A percentile compares a stretch with the other conserved stretches of the same genome.
Conservation (phyloP, 2,113 vertebrate genomes). For the Amblyopsis rosae region DNA sequence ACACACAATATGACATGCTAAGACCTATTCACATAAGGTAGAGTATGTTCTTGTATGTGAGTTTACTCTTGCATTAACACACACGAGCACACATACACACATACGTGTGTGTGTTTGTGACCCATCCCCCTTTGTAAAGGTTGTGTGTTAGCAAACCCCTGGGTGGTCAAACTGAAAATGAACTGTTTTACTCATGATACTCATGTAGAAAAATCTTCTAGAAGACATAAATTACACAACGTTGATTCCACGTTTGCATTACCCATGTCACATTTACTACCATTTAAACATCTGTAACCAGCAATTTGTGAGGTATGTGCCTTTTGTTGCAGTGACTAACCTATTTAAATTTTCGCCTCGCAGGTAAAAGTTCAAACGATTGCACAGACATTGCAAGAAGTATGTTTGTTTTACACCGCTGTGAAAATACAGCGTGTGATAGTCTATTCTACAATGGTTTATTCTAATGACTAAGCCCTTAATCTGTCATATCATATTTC, state of each 20-base stretch:
- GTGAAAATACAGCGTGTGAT: conserved; percentile 45
- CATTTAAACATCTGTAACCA: background rate
- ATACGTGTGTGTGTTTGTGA: background rate
- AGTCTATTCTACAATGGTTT: conserved; percentile 62
- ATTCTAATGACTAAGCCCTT: conserved; percentile 72
- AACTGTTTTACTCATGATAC: conserved; percentile 65
- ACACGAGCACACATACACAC: conserved; percentile 23
- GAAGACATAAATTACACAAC: conserved; percentile 21
- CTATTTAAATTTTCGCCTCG: background rate
- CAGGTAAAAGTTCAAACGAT: background rate
- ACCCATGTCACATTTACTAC: conserved; percentile 21
- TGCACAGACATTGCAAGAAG: conserved; percentile 30
- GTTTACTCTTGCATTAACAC: background rate
- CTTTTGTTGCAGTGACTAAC: background rate
- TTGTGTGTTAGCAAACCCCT: conserved; percentile 76
- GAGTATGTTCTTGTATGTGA: conserved; percentile 51
- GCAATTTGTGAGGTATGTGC: background rate
- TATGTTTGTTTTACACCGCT: conserved; percentile 7
- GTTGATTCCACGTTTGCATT: background rate
- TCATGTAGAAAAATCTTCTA: conserved; percentile 51
- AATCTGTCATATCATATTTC: conserved; percentile 72
- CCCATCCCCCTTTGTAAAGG: conserved; percentile 68
- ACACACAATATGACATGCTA: conserved; percentile 26
- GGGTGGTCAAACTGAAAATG: conserved; percentile 84
- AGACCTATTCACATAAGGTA: conserved; percentile 65